Base-by-base conservation (phyloP, 23 tunicate species). In the Phallusia fumigata region DNA sequence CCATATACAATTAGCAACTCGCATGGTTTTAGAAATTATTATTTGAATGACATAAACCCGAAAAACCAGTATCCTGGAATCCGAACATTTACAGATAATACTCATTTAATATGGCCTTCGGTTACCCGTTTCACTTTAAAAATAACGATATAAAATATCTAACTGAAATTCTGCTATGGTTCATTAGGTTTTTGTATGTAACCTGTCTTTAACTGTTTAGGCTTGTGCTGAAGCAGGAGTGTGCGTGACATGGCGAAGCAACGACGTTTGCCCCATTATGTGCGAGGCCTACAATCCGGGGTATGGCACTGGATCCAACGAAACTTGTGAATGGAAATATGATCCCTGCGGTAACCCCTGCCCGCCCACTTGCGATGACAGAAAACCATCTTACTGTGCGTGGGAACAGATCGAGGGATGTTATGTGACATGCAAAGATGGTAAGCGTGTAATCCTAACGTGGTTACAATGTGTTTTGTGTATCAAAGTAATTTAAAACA, bases 231-330 rank as follows among this genome's bases (percentile, higher is more conserved):
- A 64, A 18, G 90, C 93, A 33, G 94, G 84, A 11, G 88, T 94
- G 0, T 94, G 98, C 65, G 73, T 94, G 24, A 79, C 76, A 78
- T 94, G 98, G 98, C 88, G 98, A 33, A 81, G 76, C 86, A 85
- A 82, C 86, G 94, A 94, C 26, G 82, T 94, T 79, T 94, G 98
- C 47, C 98, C 98, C n/a, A 73, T 94, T 80, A 94, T 94, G 98
- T 94, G 98, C 64, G 98, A 94, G 76, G 90, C 91, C 13, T 89
- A 77, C 88, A 89, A 94, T 78, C 98, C 98, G 6, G 91, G 94
- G 0, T 94, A 79, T 35, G 98, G 94, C n/a, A 81, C 87, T n/a
- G 84, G 79, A 8, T 75, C 36, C 33, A 76, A 80, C 65, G 94
- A 94, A 45, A 83, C 77, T 40, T 94, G 98, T 69, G 88, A 87